Conservation (phyloP, 2,113 vertebrate genomes). For the Strix uralensis region DNA sequence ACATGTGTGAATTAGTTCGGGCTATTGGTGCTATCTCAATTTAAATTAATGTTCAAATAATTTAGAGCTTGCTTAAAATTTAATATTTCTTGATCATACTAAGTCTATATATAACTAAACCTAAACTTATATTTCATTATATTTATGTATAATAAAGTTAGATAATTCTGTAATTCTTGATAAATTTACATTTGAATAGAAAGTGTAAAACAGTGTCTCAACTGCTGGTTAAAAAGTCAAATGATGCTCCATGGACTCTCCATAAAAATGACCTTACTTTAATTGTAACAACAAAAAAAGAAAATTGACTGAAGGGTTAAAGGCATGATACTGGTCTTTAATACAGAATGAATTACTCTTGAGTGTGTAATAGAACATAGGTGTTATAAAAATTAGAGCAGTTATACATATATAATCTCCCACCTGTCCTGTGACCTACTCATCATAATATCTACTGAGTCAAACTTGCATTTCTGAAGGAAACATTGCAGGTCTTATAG, state of each 20-base stretch:
- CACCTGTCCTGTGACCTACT: neutral
- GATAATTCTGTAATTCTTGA: neutral
- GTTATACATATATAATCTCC: neutral
- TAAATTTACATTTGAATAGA: neutral
- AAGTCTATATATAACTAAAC: neutral
- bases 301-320: neutral
- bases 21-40: fast-evolving
- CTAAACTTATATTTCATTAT: neutral
- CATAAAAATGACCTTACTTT: neutral
- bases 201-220: neutral
- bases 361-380: neutral
- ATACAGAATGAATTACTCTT: neutral
- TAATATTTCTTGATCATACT: neutral
- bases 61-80: neutral
- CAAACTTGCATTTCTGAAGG: neutral
- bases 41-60: neutral
- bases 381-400: neutral
- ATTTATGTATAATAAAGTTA: neutral
- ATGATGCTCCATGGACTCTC: fast-evolving
- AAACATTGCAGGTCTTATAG: neutral
- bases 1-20: neutral
- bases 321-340: neutral
- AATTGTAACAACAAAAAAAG: neutral
- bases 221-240: neutral
- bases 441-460: neutral